Evolutionary conservation across 2,113 vertebrate genomes (phyloP).

Genomic region (Mixornis gularis): DNA sequence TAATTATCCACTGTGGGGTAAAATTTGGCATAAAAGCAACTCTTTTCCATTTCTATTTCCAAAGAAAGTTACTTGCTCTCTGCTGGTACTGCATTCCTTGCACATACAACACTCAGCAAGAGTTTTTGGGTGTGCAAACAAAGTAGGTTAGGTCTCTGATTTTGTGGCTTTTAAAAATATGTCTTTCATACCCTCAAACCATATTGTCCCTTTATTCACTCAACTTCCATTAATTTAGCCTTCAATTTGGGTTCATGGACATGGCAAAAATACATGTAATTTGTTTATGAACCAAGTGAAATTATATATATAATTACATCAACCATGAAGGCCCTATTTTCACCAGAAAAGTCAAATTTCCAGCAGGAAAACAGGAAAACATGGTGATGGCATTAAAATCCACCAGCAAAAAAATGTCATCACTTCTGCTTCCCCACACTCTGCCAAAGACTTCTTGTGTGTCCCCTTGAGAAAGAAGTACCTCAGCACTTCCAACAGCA

Average conservation of each 20-base stretch:
- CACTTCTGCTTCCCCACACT: neutral
- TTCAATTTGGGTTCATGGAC: neutral
- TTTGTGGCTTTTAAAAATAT: constrained; percentile 49
- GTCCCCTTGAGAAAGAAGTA: neutral
- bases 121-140: neutral
- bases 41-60: constrained; percentile 32
- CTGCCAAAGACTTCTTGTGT: neutral
- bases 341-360: neutral
- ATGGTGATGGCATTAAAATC: neutral
- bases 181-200: constrained; percentile 30
- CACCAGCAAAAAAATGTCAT: neutral
- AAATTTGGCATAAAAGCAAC: constrained; percentile 53
- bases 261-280: neutral
- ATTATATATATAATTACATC: neutral
- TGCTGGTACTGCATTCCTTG: neutral
- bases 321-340: neutral
- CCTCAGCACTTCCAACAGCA: neutral
- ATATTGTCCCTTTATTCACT: neutral
- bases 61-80: constrained; percentile 49
- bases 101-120: neutral
- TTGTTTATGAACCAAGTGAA: neutral
- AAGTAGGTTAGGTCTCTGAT: neutral
- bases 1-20: constrained; percentile 56
- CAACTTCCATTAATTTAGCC: constrained; percentile 15
- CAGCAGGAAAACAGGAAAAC: neutral